Evolutionary conservation across 1,140 invertebrate genomes (phyloP), one percentile per base, ranked within the genome.

Genomic region (Bradysia coprophila): DNA sequence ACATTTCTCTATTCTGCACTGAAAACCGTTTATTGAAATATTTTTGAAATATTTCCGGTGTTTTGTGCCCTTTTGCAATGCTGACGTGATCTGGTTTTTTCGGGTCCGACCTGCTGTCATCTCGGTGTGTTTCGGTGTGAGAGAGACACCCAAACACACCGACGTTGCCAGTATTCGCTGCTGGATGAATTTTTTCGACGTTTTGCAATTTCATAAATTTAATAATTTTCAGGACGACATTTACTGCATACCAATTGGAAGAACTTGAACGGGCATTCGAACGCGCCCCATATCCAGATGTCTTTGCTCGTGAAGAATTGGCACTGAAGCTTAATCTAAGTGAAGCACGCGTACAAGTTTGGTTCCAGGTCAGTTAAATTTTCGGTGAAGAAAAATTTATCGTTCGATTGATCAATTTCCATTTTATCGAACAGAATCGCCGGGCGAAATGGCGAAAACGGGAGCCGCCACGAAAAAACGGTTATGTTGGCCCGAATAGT

Each of bases 381-480:
- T 13, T 21, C 11, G n/a, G 5, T 3, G 19, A 9, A 40, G 19
- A 24, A 28, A 15, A 13, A 28, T 18, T 31, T 9, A 31, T 31
- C n/a, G n/a, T n/a, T n/a, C n/a, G n/a, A n/a, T n/a, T n/a, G n/a
- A n/a, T n/a, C n/a, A n/a, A n/a, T n/a, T n/a, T n/a, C n/a, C 28
- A 9, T 34, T 34, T 34, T 11, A 5, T 5, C 15, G 6, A 5
- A 28, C 83, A 98, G 66, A 97, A 98, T 55, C 72, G 93, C 45
- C 71, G 93, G 41, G 93, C 93, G 6, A 98, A 97, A 59, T 98
- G 94, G 93, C 71, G 94, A 15, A 98, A 97, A 62, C 78, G 91
- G 4, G 94, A 98, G 63, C 95, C 95, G 11, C 93, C 92, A 0
- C 77, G 95, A 45, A 93, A 93, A 62, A 88, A 81, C 0, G 81